Evolutionary conservation across 2,797 vertebrate genomes (phyloP), one percentile per base, ranked within the genome.

Genomic region (Anabacerthia variegaticeps): DNA sequence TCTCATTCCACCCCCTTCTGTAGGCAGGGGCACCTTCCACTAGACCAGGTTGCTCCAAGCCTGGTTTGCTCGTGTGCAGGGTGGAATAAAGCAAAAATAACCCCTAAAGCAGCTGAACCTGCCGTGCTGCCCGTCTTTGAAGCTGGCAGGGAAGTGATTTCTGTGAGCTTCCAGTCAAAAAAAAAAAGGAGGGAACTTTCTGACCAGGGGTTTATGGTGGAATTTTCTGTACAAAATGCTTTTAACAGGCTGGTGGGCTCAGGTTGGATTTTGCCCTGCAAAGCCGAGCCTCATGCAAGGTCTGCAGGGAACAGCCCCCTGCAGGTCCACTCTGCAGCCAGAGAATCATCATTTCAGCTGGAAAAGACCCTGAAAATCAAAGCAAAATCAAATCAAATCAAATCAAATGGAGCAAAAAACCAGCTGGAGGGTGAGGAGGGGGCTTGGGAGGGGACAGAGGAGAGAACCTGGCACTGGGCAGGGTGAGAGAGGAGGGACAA

Each of bases 111-210:
- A 52, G 48, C 30, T 17, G 68, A 83, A 30, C 68, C 27, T 1
- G 0, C 34, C 1, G 1, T 37, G 28, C 59, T 4, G 4, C 56
- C 74, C 1, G 2, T 26, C 63, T 43, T 79, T 43, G 74, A 15
- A 52, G 41, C 37, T 36, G 36, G 5, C 2, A 16, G 69, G 36
- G 72, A 37, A 30, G 10, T 46, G 41, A 41, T 19, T 85, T 59
- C 55, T 66, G 14, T 3, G 8, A 81, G 14, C 18, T 69, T 41
- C 46, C n/a, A 17, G 30, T 20, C 5, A 43, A 48, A 51, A 52
- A 83, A 43, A 48, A 51, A 52, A 83, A 56, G 32, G 30, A 61
- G 32, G 28, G 51, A 67, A 63, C 34, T 34, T 82, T 75, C 30
- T 89, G 52, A 80, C 36, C 24, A 37, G 34, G 27, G 75, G 37